These are phyloP conservation scores for Phocoena sinus DNA, from an alignment of 2,113 vertebrate genomes.

Conservation along the genomic window DNA sequence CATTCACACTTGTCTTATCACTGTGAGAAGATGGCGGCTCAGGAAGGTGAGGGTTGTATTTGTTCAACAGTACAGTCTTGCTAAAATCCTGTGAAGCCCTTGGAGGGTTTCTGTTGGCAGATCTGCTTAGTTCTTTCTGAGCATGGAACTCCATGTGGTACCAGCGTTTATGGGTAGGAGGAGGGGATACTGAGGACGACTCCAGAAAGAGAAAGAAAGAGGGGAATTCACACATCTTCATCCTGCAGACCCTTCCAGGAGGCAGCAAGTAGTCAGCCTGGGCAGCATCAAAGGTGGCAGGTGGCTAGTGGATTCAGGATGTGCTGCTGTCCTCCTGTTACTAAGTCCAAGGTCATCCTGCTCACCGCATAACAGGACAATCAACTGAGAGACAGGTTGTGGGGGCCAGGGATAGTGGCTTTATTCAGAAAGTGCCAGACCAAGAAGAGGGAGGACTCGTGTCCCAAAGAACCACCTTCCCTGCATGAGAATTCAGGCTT, in stretches of 20 bases:
- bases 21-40: background rate
- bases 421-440: background rate
- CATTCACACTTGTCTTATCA: fast-evolving
- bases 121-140: background rate
- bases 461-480: background rate
- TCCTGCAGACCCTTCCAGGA: background rate
- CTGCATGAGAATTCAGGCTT: background rate
- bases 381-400: background rate
- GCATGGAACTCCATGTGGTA: fast-evolving
- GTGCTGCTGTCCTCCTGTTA: background rate
- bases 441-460: background rate
- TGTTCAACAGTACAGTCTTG: fast-evolving
- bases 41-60: fast-evolving
- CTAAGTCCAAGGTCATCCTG: background rate
- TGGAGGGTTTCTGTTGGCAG: background rate
- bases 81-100: fast-evolving
- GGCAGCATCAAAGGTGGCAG: fast-evolving
- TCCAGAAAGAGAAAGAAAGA: background rate
- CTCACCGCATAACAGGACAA: fast-evolving
- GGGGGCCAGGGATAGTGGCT: fast-evolving
- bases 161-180: fast-evolving
- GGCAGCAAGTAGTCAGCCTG: fast-evolving
- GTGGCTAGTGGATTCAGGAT: fast-evolving
- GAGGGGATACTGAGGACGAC: background rate
- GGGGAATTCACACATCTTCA: background rate